These are phyloP conservation scores for Drosophila repletoides DNA, from an alignment of 1,140 invertebrate species.

Conservation along the genomic window DNA sequence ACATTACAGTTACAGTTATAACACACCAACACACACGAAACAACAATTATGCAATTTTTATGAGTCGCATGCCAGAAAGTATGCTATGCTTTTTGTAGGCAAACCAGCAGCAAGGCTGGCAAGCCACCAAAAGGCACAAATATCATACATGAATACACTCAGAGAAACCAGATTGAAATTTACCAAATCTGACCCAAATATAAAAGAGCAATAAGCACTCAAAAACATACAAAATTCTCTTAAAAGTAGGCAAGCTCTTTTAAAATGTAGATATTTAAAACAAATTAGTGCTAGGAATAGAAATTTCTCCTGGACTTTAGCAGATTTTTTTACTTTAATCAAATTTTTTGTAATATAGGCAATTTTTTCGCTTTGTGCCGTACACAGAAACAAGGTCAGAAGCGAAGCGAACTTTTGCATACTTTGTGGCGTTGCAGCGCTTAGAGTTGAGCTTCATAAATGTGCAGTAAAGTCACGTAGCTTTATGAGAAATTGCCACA, in stretches of 20 bases:
- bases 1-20: conserved; percentile 12
- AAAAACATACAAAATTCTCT: too few relatives aligned
- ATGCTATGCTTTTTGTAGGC: conserved; percentile 57
- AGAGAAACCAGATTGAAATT: too few relatives aligned
- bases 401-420: conserved; percentile 12
- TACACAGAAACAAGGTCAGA: conserved; percentile 35
- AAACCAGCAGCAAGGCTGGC: too few relatives aligned
- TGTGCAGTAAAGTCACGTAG: conserved; percentile 21
- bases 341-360: too few relatives aligned
- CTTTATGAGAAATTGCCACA: conserved; percentile 23
- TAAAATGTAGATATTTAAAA: too few relatives aligned
- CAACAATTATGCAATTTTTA: conserved; percentile 76
- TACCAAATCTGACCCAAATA: too few relatives aligned
- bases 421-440: conserved; percentile 15
- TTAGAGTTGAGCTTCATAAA: conserved; percentile 28
- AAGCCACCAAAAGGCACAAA: conserved; percentile 33
- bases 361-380: too few relatives aligned
- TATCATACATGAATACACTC: conserved; percentile 11
- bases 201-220: too few relatives aligned
- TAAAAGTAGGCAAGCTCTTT: too few relatives aligned
- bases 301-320: too few relatives aligned
- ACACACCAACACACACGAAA: conserved; percentile 26
- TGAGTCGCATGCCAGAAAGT: conserved; percentile 60
- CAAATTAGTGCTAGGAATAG: too few relatives aligned
- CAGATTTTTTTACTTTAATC: too few relatives aligned